Evolutionary conservation across 2,888 invertebrate species (phyloP).

Genomic region (Lepidocyrtoides sp.): DNA sequence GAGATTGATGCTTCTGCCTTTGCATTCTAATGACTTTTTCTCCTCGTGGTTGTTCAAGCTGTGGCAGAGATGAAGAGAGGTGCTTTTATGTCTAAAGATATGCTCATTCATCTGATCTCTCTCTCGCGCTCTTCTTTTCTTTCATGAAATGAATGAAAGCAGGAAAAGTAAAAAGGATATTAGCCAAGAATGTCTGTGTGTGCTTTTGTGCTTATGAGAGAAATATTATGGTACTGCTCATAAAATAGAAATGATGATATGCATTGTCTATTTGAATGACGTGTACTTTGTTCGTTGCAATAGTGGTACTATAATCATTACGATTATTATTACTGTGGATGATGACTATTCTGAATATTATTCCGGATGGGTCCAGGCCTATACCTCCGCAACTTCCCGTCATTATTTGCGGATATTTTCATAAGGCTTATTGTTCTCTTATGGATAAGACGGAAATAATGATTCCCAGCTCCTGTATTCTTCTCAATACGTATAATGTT

Average conservation of each 20-base stretch:
- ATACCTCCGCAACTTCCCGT: slow-evolving; percentile 56
- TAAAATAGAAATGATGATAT: slow-evolving; percentile 40
- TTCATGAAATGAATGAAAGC: slow-evolving; percentile 44
- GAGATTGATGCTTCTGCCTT: slow-evolving; percentile 84
- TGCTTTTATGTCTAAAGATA: slow-evolving; percentile 76
- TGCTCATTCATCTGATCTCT: slow-evolving; percentile 75
- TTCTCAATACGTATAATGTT: background rate
- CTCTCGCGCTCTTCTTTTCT: slow-evolving; percentile 35
- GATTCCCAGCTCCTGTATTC: background rate
- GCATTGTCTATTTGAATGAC: slow-evolving; percentile 19
- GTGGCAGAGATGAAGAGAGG: slow-evolving; percentile 77
- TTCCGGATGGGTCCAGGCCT: slow-evolving; percentile 51
- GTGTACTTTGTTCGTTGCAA: background rate
- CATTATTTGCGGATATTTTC: slow-evolving; percentile 62
- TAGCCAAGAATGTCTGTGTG: slow-evolving; percentile 44
- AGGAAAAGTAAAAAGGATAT: slow-evolving; percentile 55
- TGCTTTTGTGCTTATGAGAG: slow-evolving; percentile 61
- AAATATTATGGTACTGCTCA: slow-evolving; percentile 41
- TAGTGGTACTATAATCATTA: background rate
- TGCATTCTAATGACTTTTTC: slow-evolving; percentile 84
- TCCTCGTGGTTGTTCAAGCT: slow-evolving; percentile 66
- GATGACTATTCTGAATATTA: background rate
- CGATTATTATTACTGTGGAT: slow-evolving; percentile 2
- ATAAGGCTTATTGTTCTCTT: slow-evolving; percentile 51
- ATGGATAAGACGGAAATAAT: background rate